Conservation (phyloP, 2,113 vertebrate species). For the Epinephelus fuscoguttatus region DNA sequence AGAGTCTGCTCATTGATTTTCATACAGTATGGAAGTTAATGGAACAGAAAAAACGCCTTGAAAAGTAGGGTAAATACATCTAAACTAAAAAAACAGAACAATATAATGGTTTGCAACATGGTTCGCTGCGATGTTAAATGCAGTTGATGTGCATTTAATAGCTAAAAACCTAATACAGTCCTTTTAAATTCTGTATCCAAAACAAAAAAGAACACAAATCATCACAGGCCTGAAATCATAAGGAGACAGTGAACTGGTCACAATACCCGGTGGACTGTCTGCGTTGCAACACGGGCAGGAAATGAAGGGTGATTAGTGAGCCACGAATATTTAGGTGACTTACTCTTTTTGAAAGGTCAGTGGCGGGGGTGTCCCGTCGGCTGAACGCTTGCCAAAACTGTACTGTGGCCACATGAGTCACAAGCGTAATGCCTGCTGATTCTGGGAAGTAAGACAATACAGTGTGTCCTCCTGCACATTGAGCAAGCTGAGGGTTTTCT, state of each 20-base stretch:
- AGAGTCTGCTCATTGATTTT: too few relatives aligned
- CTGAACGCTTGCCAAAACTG: constrained; percentile 52
- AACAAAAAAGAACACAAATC: constrained; percentile 15
- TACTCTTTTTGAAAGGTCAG: constrained; percentile 71
- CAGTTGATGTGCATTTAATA: not conserved
- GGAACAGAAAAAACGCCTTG: not conserved
- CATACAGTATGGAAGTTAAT: not conserved
- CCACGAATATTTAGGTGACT: constrained; percentile 63
- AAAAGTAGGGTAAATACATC: not conserved
- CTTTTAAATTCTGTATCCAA: constrained; percentile 23
- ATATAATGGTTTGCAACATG: not conserved
- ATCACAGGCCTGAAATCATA: constrained; percentile 5
- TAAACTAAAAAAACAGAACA: too few relatives aligned
- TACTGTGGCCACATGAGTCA: constrained; percentile 70
- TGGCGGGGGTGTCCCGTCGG: constrained; percentile 56
- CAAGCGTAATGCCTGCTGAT: constrained; percentile 42
- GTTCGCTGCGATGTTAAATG: not conserved
- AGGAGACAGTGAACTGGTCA: constrained; percentile 4
- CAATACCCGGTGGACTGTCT: constrained; percentile 22
- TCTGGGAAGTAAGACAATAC: constrained; percentile 80
- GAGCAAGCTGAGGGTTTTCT: constrained; percentile 20
- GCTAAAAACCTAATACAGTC: not conserved
- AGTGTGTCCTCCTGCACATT: constrained; percentile 39
- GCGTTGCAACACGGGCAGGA: constrained; percentile 45
- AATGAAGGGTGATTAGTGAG: constrained; percentile 54